These are phyloP conservation scores for Phymastichus coffea DNA, from an alignment of 1,140 invertebrate genomes.

Conservation along the genomic window DNA sequence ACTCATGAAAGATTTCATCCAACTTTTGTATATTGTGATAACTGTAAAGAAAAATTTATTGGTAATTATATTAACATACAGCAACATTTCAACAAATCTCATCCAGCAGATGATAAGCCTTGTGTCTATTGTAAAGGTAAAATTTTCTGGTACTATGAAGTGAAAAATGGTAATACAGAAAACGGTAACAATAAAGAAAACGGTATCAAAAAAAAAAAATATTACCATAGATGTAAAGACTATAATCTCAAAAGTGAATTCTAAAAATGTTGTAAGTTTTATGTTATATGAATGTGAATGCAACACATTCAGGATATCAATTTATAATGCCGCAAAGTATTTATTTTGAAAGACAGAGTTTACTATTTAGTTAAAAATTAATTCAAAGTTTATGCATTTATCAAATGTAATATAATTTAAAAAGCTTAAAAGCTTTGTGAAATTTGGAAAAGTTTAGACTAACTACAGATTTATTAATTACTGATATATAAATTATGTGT, in stretches of 20 bases:
- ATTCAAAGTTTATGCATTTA: neutral
- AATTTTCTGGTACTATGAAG: constrained; percentile 42
- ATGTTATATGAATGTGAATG: neutral
- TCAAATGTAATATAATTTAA: neutral
- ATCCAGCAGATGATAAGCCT: constrained; percentile 33
- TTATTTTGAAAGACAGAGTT: neutral
- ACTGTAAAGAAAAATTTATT: constrained; percentile 38
- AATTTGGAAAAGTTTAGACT: neutral
- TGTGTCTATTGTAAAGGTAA: constrained; percentile 48
- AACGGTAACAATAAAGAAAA: too few relatives aligned
- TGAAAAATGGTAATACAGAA: too few relatives aligned
- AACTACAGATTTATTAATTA: neutral
- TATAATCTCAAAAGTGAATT: neutral
- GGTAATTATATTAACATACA: constrained; percentile 36
- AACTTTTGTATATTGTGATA: constrained; percentile 38
- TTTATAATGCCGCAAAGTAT: neutral
- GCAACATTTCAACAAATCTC: constrained; percentile 45
- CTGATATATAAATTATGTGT: neutral
- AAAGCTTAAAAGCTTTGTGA: neutral
- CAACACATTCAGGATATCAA: neutral
- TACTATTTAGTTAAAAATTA: neutral
- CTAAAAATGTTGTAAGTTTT: neutral
- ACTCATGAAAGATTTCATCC: constrained; percentile 45
- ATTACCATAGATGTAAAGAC: constrained; percentile 42
- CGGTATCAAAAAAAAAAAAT: constrained; percentile 22